Conservation (phyloP, 2,888 invertebrate species). For the Melinopterus prodromus region DNA sequence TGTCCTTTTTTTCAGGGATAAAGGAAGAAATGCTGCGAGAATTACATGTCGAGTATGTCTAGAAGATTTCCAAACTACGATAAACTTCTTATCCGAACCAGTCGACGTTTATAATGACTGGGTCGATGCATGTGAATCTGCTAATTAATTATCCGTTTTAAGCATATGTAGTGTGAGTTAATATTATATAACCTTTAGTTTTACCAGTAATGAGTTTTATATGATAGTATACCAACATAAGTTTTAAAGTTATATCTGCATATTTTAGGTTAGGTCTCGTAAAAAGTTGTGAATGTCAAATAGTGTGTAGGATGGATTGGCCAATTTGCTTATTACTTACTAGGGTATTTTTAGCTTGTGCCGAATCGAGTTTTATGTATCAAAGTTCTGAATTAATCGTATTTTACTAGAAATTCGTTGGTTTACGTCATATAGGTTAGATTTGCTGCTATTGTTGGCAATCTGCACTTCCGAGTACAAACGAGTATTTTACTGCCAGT, state of each 20-base stretch:
- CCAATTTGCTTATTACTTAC: not conserved
- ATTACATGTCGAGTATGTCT: constrained; percentile 95
- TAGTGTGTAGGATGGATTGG: not conserved
- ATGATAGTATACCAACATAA: not conserved
- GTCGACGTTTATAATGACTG: constrained; percentile 99
- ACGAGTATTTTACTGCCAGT: not conserved
- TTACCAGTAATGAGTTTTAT: not conserved
- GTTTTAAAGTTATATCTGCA: not conserved
- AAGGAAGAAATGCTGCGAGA: constrained; percentile 90
- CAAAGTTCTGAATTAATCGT: not conserved
- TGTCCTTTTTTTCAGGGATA: constrained; percentile 77
- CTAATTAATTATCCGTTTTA: constrained; percentile 69
- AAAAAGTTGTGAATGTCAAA: not conserved
- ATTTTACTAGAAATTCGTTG: not conserved
- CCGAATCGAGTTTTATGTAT: not conserved
- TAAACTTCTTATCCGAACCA: constrained; percentile 95
- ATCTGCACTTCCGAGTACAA: not conserved
- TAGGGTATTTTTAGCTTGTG: not conserved
- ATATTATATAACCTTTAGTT: not conserved
- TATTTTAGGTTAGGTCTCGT: not conserved
- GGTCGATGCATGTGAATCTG: constrained; percentile 98
- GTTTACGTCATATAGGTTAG: not conserved
- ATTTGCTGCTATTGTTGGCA: not conserved
- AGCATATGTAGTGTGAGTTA: not conserved
- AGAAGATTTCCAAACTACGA: constrained; percentile 96